These are phyloP conservation scores for Vireo altiloquus DNA, from an alignment of 2,113 vertebrate species.

Conservation along the genomic window DNA sequence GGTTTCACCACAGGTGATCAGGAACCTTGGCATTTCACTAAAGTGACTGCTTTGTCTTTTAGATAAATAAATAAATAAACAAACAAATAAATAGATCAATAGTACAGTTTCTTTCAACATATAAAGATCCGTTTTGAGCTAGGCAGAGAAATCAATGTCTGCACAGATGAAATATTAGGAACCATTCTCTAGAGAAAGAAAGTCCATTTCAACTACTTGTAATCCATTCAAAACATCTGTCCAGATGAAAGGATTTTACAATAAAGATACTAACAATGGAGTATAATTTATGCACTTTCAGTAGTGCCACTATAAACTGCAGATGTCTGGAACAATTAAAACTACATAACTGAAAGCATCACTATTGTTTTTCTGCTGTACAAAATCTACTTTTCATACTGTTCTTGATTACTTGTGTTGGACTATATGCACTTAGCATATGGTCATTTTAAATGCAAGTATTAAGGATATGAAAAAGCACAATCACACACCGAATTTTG, in stretches of 20 bases:
- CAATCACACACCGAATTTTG: not conserved
- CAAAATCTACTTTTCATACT: not conserved
- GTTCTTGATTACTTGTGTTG: constrained; percentile 9
- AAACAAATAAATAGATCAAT: not conserved
- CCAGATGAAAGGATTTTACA: not conserved
- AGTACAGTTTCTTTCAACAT: not conserved
- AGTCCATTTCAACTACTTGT: not conserved
- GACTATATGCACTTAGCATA: constrained; percentile 5
- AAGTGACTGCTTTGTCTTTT: not conserved
- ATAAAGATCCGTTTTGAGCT: not conserved
- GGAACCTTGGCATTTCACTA: not conserved
- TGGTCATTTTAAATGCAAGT: constrained; percentile 44
- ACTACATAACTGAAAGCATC: not conserved
- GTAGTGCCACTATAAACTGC: not conserved
- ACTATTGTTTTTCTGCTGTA: not conserved
- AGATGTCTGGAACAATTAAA: constrained; percentile 15
- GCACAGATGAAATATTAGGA: not conserved
- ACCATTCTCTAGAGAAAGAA: not conserved
- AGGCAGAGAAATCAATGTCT: not conserved
- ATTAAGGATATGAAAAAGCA: constrained; percentile 28
- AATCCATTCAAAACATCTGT: not conserved
- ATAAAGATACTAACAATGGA: not conserved
- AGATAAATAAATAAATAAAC: not conserved
- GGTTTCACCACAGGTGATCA: not conserved
- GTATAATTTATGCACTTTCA: not conserved